phyloP scores from a whole-genome alignment of 1,140 invertebrate genomes.

The Lepidotrigona ventralis region DNA sequence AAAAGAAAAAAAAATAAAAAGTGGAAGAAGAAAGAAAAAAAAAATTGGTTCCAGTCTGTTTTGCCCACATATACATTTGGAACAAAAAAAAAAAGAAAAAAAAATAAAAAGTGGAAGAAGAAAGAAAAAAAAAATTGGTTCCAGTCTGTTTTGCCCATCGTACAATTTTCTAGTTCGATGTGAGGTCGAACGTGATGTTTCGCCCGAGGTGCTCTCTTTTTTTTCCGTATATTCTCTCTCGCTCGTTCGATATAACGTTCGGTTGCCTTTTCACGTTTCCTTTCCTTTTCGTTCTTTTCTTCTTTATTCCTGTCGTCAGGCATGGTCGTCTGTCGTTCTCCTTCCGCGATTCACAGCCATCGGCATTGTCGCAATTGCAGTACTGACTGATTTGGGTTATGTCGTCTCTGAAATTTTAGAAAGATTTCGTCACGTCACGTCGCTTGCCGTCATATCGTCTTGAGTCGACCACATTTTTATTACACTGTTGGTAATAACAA shows the following conservation, averaged over 20 bases:
- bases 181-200: conserved; percentile 63
- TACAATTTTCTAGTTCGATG: conserved; percentile 60
- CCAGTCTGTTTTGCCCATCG: conserved; percentile 53
- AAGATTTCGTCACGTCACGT: neutral
- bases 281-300: conserved; percentile 3
- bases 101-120: neutral
- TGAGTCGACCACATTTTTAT: conserved; percentile 4
- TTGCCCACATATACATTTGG: conserved; percentile 45
- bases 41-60: conserved; percentile 60
- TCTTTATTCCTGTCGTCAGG: conserved; percentile 5
- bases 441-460: neutral
- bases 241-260: conserved; percentile 30
- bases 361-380: conserved; percentile 46
- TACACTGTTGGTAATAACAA: conserved; percentile 20
- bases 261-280: conserved; percentile 18
- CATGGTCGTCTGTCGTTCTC: conserved; percentile 21
- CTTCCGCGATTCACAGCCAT: conserved; percentile 34
- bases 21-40: neutral
- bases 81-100: conserved; percentile 7
- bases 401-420: conserved; percentile 31
- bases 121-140: conserved; percentile 50
- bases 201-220: conserved; percentile 31
- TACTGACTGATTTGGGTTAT: conserved; percentile 58
- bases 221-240: neutral
- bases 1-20: neutral